Conservation (phyloP, 2,888 invertebrate species). For the Bellardia bayeri region DNA sequence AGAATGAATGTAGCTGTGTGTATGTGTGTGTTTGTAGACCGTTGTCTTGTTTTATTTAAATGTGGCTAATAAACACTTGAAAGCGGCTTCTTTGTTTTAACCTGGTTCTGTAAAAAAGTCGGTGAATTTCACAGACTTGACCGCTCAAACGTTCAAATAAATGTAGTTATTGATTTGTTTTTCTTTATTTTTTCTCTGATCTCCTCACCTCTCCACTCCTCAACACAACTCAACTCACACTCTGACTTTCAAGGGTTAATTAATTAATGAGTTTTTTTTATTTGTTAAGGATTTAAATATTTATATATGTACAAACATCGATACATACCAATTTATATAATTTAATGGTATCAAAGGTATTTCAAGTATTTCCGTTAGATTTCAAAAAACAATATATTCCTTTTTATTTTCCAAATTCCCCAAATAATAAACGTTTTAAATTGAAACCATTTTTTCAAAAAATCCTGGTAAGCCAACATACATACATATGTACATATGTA, state of each 20-base stretch:
- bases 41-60: conserved; percentile 70
- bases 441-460: conserved; percentile 23
- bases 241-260: conserved; percentile 61
- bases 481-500: conserved; percentile 16
- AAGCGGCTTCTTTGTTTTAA: conserved; percentile 71
- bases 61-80: conserved; percentile 72
- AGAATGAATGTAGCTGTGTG: not conserved
- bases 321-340: not conserved
- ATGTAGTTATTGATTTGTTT: conserved; percentile 69
- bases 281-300: conserved; percentile 59
- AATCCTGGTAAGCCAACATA: conserved; percentile 42
- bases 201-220: not conserved
- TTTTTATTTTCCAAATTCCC: conserved; percentile 54
- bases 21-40: conserved; percentile 21
- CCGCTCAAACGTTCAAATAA: conserved; percentile 48
- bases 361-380: conserved; percentile 70
- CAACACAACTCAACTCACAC: not conserved
- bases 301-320: not conserved
- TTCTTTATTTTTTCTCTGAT: conserved; percentile 10
- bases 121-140: conserved; percentile 58
- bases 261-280: conserved; percentile 62
- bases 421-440: conserved; percentile 53
- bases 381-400: conserved; percentile 37
- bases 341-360: conserved; percentile 60
- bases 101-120: conserved; percentile 58